phyloP scores from a whole-genome alignment of 2,888 invertebrate genomes.

The Adelognathus sp. region DNA sequence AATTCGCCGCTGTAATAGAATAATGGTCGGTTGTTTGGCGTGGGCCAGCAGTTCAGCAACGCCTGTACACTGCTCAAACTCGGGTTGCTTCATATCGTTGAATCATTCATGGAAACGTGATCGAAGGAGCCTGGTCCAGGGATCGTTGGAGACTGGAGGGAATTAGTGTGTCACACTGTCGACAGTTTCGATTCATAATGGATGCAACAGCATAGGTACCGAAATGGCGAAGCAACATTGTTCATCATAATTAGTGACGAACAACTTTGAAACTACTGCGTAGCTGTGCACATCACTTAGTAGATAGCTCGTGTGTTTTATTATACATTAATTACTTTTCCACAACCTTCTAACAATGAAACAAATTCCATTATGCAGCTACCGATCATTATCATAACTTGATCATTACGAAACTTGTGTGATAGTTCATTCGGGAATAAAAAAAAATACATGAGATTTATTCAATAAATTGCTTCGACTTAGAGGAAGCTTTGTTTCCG shows the following conservation, averaged over 20 bases:
- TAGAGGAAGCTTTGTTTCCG: too few species aligned
- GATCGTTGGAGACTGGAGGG: constrained; percentile 58
- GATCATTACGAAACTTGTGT: too few species aligned
- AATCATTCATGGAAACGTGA: constrained; percentile 68
- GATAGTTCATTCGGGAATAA: too few species aligned
- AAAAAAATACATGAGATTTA: too few species aligned
- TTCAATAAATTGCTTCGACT: too few species aligned
- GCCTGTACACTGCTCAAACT: background rate
- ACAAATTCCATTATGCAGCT: too few species aligned
- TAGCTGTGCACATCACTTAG: background rate
- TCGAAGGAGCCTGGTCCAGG: constrained; percentile 62
- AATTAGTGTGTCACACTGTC: constrained; percentile 41
- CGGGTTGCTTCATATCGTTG: constrained; percentile 54
- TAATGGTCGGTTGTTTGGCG: constrained; percentile 64
- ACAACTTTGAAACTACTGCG: background rate
- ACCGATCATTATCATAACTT: too few species aligned
- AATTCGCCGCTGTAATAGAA: constrained; percentile 66
- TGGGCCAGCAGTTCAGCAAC: constrained; percentile 36
- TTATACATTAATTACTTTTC: background rate
- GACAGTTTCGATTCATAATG: constrained; percentile 65
- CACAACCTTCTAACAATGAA: too few species aligned
- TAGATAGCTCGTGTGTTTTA: too few species aligned
- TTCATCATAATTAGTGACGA: background rate
- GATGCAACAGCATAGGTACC: constrained; percentile 53
- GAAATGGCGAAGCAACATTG: background rate